Percentiles rank a stretch among this genome's conserved stretches.
phyloP scores from a whole-genome alignment of 2,113 vertebrate species.

The Perognathus longimembris region DNA sequence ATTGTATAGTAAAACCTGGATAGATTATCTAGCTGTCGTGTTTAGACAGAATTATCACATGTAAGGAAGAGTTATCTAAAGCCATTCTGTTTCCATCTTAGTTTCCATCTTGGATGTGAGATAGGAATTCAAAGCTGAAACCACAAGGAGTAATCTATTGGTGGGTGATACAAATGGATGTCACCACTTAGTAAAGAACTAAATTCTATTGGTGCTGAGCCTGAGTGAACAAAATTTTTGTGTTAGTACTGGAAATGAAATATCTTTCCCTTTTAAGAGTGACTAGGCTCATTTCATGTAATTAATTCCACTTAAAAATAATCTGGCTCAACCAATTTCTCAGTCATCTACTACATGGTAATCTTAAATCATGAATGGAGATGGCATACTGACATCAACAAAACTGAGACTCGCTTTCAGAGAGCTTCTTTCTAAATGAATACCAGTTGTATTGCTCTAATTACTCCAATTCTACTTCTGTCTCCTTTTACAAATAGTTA shows the following conservation, averaged over 20 bases:
- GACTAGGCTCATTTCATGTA: not conserved
- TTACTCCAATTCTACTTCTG: not conserved
- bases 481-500: not conserved
- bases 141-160: not conserved
- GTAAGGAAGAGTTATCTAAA: not conserved
- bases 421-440: not conserved
- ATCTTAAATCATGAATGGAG: not conserved
- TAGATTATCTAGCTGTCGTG: not conserved
- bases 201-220: not conserved
- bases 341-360: not conserved
- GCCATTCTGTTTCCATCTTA: no score
- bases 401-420: not conserved
- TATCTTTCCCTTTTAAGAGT: constrained; percentile 46
- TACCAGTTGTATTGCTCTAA: not conserved
- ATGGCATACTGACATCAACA: not conserved
- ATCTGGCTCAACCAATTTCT: not conserved
- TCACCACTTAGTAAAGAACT: not conserved
- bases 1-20: not conserved
- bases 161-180: not conserved
- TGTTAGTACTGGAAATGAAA: not conserved
- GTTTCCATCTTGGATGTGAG: not conserved
- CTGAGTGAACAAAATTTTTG: not conserved
- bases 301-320: not conserved
- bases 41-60: not conserved
- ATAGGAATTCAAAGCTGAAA: not conserved